Base-by-base conservation (phyloP, 1,140 invertebrate species). In the Ceratina japonica region DNA sequence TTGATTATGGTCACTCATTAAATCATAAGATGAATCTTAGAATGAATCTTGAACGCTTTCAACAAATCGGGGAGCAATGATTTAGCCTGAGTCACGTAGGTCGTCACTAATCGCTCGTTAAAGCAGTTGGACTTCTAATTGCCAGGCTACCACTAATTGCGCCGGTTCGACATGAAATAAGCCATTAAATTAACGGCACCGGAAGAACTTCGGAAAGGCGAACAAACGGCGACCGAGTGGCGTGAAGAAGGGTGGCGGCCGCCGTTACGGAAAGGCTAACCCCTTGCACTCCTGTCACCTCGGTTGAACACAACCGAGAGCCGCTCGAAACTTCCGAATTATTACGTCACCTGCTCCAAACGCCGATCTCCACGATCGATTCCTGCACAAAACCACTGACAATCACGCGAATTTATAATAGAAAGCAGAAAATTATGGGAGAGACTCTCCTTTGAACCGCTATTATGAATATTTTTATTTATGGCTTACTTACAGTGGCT, bases 41-140 rank as follows among this genome's bases (percentile, higher is more conserved):
- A 44, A 44, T 44, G 37, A 44, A 44, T 44, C 37, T 44, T 44
- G 37, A 44, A 44, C 37, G 10, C 5, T 44, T 10, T 44, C 37
- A 44, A 44, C 37, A 44, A 44, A 44, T 7, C 10, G 37, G 37
- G 5, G 37, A 44, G 37, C 3, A 10, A 44, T 44, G 37, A 44
- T 44, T 44, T 44, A 44, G 5, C 49, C 7, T 27, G 24, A 37
- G 65, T 54, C n/a, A 27, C 27, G 1, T 13, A 44, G 13, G 12
- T 16, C 7, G 27, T 49, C 31, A 18, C n/a, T 22, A 75, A 51
- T 49, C 54, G 75, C 16, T 37, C 62, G 52, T 72, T 78, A 61
- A 81, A 63, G 22, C n/a, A 44, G 22, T n/a, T 16, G 64, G 15
- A 44, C 49, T 64, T 64, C 58, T 74, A 83, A 81, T 83, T 83